Percentiles rank a stretch among this genome's conserved stretches.
These are phyloP conservation scores for Gastrophysa polygoni DNA, from an alignment of 2,888 invertebrate species.

Conservation along the genomic window DNA sequence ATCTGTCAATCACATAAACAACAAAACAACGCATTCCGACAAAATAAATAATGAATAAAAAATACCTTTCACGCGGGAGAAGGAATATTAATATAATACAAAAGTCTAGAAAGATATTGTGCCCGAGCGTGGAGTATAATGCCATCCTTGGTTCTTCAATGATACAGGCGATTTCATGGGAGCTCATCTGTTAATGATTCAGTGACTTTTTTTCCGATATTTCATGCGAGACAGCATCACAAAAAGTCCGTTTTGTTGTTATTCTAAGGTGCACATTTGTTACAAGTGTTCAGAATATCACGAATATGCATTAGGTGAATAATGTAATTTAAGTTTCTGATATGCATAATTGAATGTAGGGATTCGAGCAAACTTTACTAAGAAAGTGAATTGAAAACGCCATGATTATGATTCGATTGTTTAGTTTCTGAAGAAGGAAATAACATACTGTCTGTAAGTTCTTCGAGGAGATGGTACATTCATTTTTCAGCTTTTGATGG, in stretches of 20 bases:
- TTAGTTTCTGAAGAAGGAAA: too few species aligned
- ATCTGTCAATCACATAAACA: slow-evolving; percentile 42
- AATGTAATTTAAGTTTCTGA: too few species aligned
- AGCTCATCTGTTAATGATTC: background rate
- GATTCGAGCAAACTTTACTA: too few species aligned
- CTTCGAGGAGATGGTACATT: too few species aligned
- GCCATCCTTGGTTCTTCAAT: background rate
- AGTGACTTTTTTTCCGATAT: background rate
- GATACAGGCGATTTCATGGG: background rate
- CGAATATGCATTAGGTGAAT: too few species aligned
- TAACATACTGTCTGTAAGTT: too few species aligned
- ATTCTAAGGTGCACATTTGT: too few species aligned
- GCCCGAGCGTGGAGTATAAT: background rate
- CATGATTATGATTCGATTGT: too few species aligned
- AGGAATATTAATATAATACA: slow-evolving; percentile 27
- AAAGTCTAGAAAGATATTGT: slow-evolving; percentile 10
- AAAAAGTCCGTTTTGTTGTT: background rate
- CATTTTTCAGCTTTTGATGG: too few species aligned
- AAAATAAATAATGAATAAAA: slow-evolving; percentile 36
- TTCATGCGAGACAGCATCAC: background rate
- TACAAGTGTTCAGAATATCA: too few species aligned
- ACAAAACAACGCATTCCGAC: slow-evolving; percentile 35
- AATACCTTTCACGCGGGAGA: slow-evolving; percentile 22
- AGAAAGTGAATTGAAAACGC: too few species aligned
- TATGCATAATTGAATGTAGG: too few species aligned